Evolutionary conservation across 2,888 invertebrate species (phyloP).

Genomic region (Micropterix aruncella): DNA sequence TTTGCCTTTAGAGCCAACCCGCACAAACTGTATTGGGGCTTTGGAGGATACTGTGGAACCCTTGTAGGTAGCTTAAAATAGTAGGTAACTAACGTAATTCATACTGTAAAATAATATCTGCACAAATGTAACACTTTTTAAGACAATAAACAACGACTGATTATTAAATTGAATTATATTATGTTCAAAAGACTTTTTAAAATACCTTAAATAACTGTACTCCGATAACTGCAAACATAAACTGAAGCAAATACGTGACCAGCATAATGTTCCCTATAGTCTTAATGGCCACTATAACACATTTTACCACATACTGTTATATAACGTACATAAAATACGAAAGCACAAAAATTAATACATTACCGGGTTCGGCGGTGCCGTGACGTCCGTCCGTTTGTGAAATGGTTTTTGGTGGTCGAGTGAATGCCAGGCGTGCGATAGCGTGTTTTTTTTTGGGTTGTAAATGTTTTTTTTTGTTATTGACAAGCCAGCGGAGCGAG

Average conservation of each 20-base stretch:
- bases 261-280: slow-evolving; percentile 99
- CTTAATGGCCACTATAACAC: slow-evolving; percentile 98
- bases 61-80: too few relatives aligned
- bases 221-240: slow-evolving; percentile 99
- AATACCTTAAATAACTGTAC: slow-evolving; percentile 99
- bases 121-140: too few relatives aligned
- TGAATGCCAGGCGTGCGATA: not conserved
- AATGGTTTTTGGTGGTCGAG: not conserved
- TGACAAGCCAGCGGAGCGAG: not conserved
- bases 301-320: slow-evolving; percentile 96
- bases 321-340: slow-evolving; percentile 22
- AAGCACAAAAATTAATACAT: slow-evolving; percentile 25
- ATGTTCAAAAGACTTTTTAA: not conserved
- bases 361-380: slow-evolving; percentile 21
- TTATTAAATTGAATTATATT: too few relatives aligned
- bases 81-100: too few relatives aligned
- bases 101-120: too few relatives aligned
- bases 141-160: too few relatives aligned
- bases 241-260: slow-evolving; percentile 99
- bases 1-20: too few relatives aligned
- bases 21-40: too few relatives aligned
- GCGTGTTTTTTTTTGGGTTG: not conserved
- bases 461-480: not conserved
- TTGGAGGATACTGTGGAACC: too few relatives aligned
- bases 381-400: slow-evolving; percentile 17